Evolutionary conservation across 2,797 vertebrate genomes (phyloP).

Genomic region (Podarcis siculus): DNA sequence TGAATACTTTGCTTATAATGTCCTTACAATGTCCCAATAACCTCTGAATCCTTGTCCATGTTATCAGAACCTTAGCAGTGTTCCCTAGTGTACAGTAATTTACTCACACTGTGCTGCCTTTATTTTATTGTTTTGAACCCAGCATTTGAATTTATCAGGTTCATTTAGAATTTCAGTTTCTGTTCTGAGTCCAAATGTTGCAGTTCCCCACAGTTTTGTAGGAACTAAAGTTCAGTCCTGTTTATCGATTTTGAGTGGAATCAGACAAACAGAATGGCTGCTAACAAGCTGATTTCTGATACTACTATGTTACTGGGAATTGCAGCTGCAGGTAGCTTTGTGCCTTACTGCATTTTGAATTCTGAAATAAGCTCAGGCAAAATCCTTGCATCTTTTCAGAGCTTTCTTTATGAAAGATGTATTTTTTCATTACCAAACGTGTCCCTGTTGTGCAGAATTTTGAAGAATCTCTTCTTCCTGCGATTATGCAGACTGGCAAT

Average conservation of each 20-base stretch:
- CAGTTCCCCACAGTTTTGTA: not conserved
- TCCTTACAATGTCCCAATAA: not conserved
- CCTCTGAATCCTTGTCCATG: not conserved
- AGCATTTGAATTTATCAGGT: not conserved
- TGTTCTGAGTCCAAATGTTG: not conserved
- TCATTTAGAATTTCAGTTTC: not conserved
- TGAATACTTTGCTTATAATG: not conserved
- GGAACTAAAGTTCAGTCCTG: not conserved
- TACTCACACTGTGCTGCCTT: not conserved
- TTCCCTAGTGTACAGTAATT: not conserved
- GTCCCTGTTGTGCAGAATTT: not conserved
- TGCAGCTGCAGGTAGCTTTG: not conserved
- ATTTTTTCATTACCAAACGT: not conserved
- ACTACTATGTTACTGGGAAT: not conserved
- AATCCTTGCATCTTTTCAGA: not conserved
- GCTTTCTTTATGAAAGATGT: not conserved
- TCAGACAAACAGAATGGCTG: not conserved
- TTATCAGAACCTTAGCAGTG: not conserved
- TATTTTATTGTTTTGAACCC: not conserved
- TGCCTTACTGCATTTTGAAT: not conserved
- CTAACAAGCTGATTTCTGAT: not conserved
- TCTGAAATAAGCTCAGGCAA: not conserved
- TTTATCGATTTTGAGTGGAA: not conserved
- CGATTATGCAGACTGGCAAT: not conserved
- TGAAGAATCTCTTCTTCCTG: not conserved